Evolutionary conservation across 2,113 vertebrate genomes (phyloP).

Genomic region (Pontoporia blainvillei): DNA sequence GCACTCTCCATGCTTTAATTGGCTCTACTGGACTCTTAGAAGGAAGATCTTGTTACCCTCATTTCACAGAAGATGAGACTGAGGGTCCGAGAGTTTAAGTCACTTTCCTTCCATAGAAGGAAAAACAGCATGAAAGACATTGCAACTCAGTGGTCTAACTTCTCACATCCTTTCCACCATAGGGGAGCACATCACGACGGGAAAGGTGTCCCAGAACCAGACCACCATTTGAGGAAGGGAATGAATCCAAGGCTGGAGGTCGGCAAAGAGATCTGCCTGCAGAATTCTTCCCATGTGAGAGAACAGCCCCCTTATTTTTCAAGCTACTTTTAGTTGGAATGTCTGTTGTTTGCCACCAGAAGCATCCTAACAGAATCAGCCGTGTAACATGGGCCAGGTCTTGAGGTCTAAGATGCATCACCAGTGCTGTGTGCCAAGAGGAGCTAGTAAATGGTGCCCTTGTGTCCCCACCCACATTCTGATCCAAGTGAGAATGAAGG

Average conservation of each 20-base stretch:
- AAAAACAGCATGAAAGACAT: not conserved
- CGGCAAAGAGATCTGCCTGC: not conserved
- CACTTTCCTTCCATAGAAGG: not conserved
- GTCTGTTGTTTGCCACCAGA: conserved; percentile 27
- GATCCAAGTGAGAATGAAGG: not conserved
- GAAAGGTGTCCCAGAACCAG: not conserved
- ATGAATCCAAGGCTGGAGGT: not conserved
- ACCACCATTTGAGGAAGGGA: not conserved
- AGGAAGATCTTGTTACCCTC: not conserved
- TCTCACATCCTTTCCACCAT: not conserved
- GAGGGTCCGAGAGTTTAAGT: not conserved
- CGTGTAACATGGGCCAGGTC: not conserved
- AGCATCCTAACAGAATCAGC: not conserved
- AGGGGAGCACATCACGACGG: fast-evolving
- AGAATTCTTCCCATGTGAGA: not conserved
- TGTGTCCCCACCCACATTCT: not conserved
- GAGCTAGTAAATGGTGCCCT: not conserved
- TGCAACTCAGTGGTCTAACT: not conserved
- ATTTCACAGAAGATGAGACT: not conserved
- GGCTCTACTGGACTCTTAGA: not conserved
- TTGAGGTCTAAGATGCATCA: not conserved
- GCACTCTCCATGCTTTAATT: not conserved
- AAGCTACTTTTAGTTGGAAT: conserved; percentile 22
- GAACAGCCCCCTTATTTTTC: not conserved
- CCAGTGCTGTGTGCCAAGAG: not conserved